A percentile compares a stretch with the other conserved stretches of the same genome.
These are phyloP conservation scores for Rhysida immarginata DNA, from an alignment of 1,140 invertebrate genomes.

Conservation along the genomic window DNA sequence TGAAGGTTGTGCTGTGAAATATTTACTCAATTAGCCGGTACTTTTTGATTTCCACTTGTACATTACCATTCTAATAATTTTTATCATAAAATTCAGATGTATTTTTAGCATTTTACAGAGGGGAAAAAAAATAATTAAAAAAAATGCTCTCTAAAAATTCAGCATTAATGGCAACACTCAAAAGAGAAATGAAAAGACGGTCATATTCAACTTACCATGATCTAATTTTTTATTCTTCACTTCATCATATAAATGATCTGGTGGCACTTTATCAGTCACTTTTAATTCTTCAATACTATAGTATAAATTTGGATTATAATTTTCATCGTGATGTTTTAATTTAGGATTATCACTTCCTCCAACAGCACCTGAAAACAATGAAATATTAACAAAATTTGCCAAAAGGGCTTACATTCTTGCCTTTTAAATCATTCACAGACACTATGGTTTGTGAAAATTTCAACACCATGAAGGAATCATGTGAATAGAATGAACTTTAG, in stretches of 20 bases:
- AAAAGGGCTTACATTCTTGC: too few relatives aligned
- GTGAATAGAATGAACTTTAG: too few relatives aligned
- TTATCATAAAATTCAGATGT: too few relatives aligned
- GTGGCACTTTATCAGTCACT: conserved; percentile 41
- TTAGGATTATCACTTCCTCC: conserved; percentile 23
- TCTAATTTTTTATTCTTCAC: conserved; percentile 70
- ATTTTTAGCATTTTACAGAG: too few relatives aligned
- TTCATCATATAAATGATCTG: conserved; percentile 80
- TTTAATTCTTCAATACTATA: conserved; percentile 53
- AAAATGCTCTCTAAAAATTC: neutral
- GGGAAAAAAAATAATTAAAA: neutral
- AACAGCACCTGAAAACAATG: conserved; percentile 13
- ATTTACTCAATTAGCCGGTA: too few relatives aligned
- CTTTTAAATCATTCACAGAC: too few relatives aligned
- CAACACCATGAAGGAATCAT: too few relatives aligned
- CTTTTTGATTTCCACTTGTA: too few relatives aligned
- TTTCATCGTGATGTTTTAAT: conserved; percentile 48
- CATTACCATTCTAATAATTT: too few relatives aligned
- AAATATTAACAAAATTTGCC: too few relatives aligned
- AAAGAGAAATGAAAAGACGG: neutral
- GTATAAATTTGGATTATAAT: conserved; percentile 63
- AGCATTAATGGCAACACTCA: neutral
- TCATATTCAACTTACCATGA: conserved; percentile 1
- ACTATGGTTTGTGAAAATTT: too few relatives aligned
- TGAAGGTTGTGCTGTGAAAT: too few relatives aligned